Percentiles rank a stretch among this genome's conserved stretches.
phyloP scores from a whole-genome alignment of 2,797 vertebrate species.

The Meda fulgida region DNA sequence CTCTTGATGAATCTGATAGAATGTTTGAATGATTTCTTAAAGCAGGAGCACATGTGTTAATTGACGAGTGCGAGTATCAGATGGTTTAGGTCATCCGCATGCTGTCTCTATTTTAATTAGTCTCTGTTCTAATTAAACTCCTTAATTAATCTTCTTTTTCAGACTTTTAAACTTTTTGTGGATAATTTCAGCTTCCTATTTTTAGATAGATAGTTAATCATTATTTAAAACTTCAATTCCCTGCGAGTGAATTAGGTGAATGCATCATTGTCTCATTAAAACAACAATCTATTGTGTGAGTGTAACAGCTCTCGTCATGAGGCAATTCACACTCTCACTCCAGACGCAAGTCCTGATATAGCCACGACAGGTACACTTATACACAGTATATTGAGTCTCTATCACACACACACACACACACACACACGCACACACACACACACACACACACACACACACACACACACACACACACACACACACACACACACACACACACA shows the following conservation, averaged over 20 bases:
- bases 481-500: background rate
- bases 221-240: constrained; percentile 47
- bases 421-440: background rate
- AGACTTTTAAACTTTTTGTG: background rate
- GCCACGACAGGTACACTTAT: background rate
- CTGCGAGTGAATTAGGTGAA: constrained; percentile 59
- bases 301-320: constrained; percentile 51
- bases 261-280: constrained; percentile 63
- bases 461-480: background rate
- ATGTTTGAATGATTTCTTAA: constrained; percentile 79
- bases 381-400: background rate
- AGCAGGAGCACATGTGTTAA: constrained; percentile 61
- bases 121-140: background rate
- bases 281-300: constrained; percentile 58
- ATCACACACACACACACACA: background rate
- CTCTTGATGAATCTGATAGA: constrained; percentile 77
- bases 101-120: background rate
- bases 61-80: constrained; percentile 35
- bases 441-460: background rate
- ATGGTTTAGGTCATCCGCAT: background rate
- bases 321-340: constrained; percentile 43
- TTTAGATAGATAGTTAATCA: constrained; percentile 59
- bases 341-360: background rate
- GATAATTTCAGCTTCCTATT: background rate
- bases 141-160: background rate